Percentiles rank a stretch among this genome's conserved stretches.
Evolutionary conservation across 2,888 invertebrate genomes (phyloP).

Genomic region (Acleris holmiana): DNA sequence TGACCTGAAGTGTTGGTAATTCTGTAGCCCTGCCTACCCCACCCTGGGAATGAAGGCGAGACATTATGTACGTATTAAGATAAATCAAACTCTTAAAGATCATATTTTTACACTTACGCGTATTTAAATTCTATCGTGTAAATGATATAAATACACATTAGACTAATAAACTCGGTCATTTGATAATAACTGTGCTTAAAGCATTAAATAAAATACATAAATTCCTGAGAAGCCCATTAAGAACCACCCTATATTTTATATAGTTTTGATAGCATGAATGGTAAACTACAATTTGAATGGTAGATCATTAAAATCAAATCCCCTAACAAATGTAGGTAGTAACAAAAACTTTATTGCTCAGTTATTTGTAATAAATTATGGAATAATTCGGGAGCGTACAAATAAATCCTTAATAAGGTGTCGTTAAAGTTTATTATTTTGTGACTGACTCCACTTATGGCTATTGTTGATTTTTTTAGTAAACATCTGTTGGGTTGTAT

Average conservation of each 20-base stretch:
- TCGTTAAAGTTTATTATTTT: constrained; percentile 77
- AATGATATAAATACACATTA: not conserved
- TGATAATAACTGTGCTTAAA: constrained; percentile 38
- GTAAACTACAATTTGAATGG: constrained; percentile 44
- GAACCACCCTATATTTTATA: constrained; percentile 68
- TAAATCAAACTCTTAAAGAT: no score
- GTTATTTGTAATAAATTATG: constrained; percentile 83
- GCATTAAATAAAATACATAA: constrained; percentile 54
- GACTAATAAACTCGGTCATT: constrained; percentile 5
- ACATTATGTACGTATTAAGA: no score
- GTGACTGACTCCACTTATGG: constrained; percentile 75
- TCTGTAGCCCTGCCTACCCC: no score
- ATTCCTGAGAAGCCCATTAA: constrained; percentile 61
- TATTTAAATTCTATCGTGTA: not conserved
- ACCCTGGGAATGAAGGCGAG: no score
- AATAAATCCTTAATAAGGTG: constrained; percentile 83
- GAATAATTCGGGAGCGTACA: constrained; percentile 74
- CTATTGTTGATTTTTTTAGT: constrained; percentile 71
- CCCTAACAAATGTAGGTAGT: constrained; percentile 64
- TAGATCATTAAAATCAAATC: constrained; percentile 75
- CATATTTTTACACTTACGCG: no score
- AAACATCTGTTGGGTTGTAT: constrained; percentile 72
- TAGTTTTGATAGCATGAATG: constrained; percentile 30
- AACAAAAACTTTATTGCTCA: constrained; percentile 58
- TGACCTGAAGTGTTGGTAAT: no score